Conservation (phyloP, 2,797 vertebrate species). For the Peromyscus aztecus region DNA sequence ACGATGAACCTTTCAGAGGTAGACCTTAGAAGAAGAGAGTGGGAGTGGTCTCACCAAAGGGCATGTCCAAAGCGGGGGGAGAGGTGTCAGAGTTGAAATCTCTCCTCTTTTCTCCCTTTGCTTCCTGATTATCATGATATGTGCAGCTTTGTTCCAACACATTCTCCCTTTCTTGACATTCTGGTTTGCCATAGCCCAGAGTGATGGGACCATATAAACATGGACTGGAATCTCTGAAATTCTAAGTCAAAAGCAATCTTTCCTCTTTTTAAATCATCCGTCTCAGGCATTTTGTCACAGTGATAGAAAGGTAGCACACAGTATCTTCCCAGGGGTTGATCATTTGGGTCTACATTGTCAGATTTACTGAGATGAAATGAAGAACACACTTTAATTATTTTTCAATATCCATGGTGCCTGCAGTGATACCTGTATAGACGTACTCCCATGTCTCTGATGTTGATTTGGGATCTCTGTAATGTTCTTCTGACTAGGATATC, state of each 20-base stretch:
- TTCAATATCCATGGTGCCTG: background rate
- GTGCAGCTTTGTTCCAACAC: background rate
- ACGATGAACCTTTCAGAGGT: background rate
- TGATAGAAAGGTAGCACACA: background rate
- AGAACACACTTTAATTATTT: background rate
- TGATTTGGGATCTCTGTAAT: background rate
- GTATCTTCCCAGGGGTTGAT: slow-evolving; percentile 1
- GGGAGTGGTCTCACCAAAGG: background rate
- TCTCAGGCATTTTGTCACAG: background rate
- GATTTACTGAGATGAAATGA: background rate
- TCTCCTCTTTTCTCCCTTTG: background rate
- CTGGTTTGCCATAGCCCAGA: background rate
- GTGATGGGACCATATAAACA: background rate
- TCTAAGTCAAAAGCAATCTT: background rate
- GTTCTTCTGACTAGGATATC: background rate
- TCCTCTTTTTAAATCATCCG: background rate
- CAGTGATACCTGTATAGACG: background rate
- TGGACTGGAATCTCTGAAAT: background rate
- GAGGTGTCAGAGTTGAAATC: too few species aligned
- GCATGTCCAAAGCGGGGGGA: too few species aligned
- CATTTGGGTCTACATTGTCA: background rate
- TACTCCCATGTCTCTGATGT: background rate
- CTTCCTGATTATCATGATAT: too few species aligned
- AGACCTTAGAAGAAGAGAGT: background rate
- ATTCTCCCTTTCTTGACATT: background rate